phyloP scores from a whole-genome alignment of 2,113 vertebrate species.

The Acinonyx jubatus region DNA sequence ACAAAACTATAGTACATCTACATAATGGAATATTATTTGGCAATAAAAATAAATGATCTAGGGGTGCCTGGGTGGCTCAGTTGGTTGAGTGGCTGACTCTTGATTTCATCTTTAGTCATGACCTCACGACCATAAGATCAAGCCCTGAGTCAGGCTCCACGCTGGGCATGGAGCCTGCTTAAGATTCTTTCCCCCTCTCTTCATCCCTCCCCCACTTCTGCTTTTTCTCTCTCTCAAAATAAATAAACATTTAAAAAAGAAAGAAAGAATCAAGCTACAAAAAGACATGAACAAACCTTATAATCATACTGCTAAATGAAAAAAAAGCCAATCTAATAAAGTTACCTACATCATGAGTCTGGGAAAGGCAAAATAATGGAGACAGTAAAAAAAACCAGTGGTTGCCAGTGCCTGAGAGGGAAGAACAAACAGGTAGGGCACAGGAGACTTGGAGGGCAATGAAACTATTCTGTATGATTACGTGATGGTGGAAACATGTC shows the following conservation, averaged over 20 bases:
- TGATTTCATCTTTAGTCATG: no score
- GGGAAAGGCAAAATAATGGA: background rate
- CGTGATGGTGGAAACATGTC: background rate
- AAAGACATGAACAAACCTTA: background rate
- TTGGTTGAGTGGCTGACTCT: no score
- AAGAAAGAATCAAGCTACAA: background rate
- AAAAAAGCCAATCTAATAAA: background rate
- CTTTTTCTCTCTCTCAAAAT: no score
- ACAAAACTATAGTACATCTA: background rate
- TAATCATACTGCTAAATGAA: background rate
- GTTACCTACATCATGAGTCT: background rate
- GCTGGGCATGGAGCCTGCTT: no score
- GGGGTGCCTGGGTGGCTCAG: no score
- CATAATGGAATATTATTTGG: background rate
- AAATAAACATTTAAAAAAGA: no score
- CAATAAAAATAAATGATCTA: constrained; percentile 10
- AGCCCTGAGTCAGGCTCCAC: no score
- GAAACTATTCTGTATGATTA: background rate
- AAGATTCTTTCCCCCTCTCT: no score
- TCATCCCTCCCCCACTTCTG: no score
- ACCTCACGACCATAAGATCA: no score
- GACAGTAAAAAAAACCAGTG: background rate
- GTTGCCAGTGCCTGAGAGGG: background rate
- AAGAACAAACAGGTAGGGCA: background rate
- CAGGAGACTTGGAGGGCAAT: background rate